phyloP scores from a whole-genome alignment of 2,113 vertebrate species.

The Coryphaenoides rupestris region DNA sequence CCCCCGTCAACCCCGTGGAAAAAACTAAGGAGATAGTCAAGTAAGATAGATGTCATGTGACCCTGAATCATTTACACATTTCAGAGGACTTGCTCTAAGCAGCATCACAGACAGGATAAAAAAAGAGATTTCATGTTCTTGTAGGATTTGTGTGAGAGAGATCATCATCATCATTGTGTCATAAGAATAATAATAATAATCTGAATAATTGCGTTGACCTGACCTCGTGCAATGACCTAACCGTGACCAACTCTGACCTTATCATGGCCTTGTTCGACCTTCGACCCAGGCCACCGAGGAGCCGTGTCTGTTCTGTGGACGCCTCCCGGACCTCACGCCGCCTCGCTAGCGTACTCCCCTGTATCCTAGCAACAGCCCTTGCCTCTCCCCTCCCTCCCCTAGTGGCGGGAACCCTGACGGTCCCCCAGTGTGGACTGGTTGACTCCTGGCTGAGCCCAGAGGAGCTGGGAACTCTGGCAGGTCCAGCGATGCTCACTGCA shows the following conservation, averaged over 20 bases:
- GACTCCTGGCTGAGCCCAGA: slow-evolving; percentile 61
- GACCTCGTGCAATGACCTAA: no score
- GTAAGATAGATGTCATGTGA: not conserved
- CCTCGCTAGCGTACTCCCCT: no score
- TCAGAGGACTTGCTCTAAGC: not conserved
- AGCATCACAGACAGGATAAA: not conserved
- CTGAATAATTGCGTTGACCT: no score
- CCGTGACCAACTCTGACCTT: slow-evolving; percentile 23
- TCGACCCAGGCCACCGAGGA: slow-evolving; percentile 26
- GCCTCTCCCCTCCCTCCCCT: not conserved
- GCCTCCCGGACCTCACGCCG: no score
- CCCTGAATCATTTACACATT: not conserved
- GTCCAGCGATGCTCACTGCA: no score
- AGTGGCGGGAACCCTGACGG: slow-evolving; percentile 40
- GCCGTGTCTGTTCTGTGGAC: not conserved
- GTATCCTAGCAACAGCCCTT: no score
- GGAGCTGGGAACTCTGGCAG: no score
- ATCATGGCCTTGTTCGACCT: slow-evolving; percentile 60
- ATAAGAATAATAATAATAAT: no score
- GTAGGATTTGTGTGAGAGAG: slow-evolving; percentile 9
- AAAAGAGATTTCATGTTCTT: slow-evolving; percentile 22
- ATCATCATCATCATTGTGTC: not conserved
- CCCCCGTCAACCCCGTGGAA: slow-evolving; percentile 5
- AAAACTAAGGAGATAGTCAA: not conserved
- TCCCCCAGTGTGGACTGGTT: slow-evolving; percentile 51